Conservation (phyloP, 1,140 invertebrate species). For the Episyrphus balteatus region DNA sequence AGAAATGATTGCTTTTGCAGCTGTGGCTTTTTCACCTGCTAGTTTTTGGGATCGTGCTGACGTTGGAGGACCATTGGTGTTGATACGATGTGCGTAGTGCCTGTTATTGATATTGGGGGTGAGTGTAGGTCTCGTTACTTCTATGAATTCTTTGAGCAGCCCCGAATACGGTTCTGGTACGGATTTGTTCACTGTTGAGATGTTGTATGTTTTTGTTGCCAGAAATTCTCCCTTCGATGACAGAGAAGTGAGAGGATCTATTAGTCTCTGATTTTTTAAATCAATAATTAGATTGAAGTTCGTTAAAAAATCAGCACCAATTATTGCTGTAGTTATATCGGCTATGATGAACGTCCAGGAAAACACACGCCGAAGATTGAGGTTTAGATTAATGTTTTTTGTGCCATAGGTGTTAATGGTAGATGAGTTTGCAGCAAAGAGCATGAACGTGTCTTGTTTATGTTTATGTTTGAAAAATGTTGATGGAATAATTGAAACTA, state of each 20-base stretch:
- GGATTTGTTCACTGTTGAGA: not conserved
- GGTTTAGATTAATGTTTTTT: constrained; percentile 7
- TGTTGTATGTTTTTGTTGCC: not conserved
- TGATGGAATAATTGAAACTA: no score
- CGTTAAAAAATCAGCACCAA: constrained; percentile 33
- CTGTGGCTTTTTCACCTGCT: constrained; percentile 19
- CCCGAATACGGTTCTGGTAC: no score
- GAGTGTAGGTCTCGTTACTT: constrained; percentile 18
- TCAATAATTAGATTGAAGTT: constrained; percentile 29
- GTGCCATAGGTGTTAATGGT: not conserved
- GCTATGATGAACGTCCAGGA: constrained; percentile 34
- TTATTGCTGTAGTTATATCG: constrained; percentile 26
- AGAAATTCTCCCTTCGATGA: no score
- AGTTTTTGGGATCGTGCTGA: constrained; percentile 24
- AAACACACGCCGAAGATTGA: constrained; percentile 23
- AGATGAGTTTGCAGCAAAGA: no score
- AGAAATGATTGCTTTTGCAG: constrained; percentile 15
- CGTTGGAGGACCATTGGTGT: constrained; percentile 21
- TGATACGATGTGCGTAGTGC: constrained; percentile 6
- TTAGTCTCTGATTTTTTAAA: constrained; percentile 4
- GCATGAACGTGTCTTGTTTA: no score
- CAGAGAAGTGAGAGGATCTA: not conserved
- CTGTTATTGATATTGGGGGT: not conserved
- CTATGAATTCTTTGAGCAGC: constrained; percentile 13
- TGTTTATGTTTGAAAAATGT: no score